phyloP scores from a whole-genome alignment of 1,140 invertebrate species.

The Orussus abietinus region DNA sequence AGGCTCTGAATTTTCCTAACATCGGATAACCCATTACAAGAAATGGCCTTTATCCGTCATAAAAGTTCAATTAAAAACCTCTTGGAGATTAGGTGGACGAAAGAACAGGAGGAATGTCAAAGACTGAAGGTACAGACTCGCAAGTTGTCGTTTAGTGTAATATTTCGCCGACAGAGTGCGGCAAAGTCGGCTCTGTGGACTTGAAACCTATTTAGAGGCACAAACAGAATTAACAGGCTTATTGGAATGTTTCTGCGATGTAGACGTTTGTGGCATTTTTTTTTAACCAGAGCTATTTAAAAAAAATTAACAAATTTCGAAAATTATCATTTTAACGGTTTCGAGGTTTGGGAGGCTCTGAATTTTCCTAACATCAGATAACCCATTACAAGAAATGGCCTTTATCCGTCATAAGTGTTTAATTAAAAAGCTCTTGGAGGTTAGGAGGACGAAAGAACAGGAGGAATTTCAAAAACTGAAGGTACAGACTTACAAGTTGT shows the following conservation, averaged over 20 bases:
- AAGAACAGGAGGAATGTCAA: slow-evolving; percentile 36
- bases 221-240: too few relatives aligned
- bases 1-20: too few relatives aligned
- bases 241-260: too few relatives aligned
- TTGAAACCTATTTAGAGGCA: too few relatives aligned
- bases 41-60: slow-evolving; percentile 54
- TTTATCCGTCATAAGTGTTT: slow-evolving; percentile 50
- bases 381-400: slow-evolving; percentile 54
- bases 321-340: slow-evolving; percentile 4
- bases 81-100: slow-evolving; percentile 30
- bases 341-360: too few relatives aligned
- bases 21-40: too few relatives aligned
- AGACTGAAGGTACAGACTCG: slow-evolving; percentile 29
- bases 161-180: too few relatives aligned
- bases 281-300: too few relatives aligned
- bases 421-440: slow-evolving; percentile 44
- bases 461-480: slow-evolving; percentile 37
- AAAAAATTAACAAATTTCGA: slow-evolving; percentile 3
- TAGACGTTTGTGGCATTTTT: too few relatives aligned
- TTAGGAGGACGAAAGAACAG: slow-evolving; percentile 32
- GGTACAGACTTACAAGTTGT: slow-evolving; percentile 17
- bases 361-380: too few relatives aligned
- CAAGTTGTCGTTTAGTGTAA: slow-evolving; percentile 6
- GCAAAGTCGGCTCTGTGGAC: too few relatives aligned
- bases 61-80: slow-evolving; percentile 46